Base-by-base conservation (phyloP, 2,113 vertebrate genomes). In the Sapayoa aenigma region DNA sequence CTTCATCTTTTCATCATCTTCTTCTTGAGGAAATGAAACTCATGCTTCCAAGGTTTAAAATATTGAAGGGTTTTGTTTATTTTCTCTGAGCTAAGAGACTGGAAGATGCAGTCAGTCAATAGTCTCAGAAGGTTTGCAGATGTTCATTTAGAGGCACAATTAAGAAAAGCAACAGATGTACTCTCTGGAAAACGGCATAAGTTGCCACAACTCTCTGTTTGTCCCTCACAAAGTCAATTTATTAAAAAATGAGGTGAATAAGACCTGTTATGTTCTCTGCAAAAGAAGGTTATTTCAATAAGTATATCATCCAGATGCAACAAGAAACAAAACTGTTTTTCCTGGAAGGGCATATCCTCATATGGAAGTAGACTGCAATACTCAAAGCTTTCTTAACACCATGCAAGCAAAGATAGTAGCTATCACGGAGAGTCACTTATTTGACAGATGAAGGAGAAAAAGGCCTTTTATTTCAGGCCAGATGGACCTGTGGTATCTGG, bases 181-280 rank as follows among this genome's bases (percentile, higher is more conserved):
- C 92, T 95, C 25, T 81, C 58, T 97, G 88, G 92, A 79, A 80
- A 95, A 65, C 0, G 17, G 42, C 37, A 93, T 63, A 46, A 63
- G 59, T 69, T 91, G 56, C 77, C 72, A 20, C 96, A 87, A 89
- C 77, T 52, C 56, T 87, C 49, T 82, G 77, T 90, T 96, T 95
- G 68, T 97, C 79, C 77, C 95, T 96, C 35, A 42, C 93, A 96
- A 93, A 96, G 41, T 4, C 52, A 63, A 84, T 92, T 93, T 93
- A 78, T 53, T 82, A 92, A 90, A 65, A 52, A 89, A 90, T 75
- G 63, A 89, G 75, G 72, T 95, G 89, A 88, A 69, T 59, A 84
- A 90, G 62, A 83, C 33, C 46, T 72, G 17, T 65, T 93, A 27
- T 12, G 27, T 55, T 72, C 30, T 68, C 59, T 92, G 74, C 18